A percentile compares a stretch with the other conserved stretches of the same genome.
Conservation (phyloP, 2,113 vertebrate genomes). For the Syngnathus scovelli region DNA sequence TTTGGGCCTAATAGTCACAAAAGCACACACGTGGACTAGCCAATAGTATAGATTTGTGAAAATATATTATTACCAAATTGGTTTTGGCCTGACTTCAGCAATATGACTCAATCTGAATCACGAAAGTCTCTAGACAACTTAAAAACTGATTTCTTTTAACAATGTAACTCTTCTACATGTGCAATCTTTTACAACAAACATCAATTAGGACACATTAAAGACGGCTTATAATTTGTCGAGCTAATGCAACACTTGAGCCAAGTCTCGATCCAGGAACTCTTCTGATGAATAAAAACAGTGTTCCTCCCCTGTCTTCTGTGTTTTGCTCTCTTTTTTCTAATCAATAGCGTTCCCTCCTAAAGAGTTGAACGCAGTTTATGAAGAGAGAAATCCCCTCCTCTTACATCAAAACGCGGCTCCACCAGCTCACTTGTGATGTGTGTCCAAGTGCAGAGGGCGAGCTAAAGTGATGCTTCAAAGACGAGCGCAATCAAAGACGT, state of each 20-base stretch:
- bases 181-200: slow-evolving; percentile 23
- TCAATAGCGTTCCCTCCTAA: slow-evolving; percentile 73
- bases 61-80: too few species aligned
- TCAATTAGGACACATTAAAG: slow-evolving; percentile 34
- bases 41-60: too few species aligned
- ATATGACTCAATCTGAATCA: neutral
- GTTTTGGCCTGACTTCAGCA: too few species aligned
- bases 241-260: slow-evolving; percentile 35
- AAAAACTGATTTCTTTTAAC: slow-evolving; percentile 1
- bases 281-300: slow-evolving; percentile 26
- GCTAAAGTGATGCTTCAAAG: slow-evolving; percentile 99
- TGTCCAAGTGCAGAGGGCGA: slow-evolving; percentile 98
- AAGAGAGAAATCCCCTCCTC: slow-evolving; percentile 93
- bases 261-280: slow-evolving; percentile 26
- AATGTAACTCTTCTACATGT: slow-evolving; percentile 22
- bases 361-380: slow-evolving; percentile 83
- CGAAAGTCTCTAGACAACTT: neutral
- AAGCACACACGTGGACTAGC: too few species aligned
- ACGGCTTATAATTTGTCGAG: slow-evolving; percentile 39
- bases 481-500: slow-evolving; percentile 95
- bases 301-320: neutral
- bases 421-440: slow-evolving; percentile 92
- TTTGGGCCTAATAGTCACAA: too few species aligned
- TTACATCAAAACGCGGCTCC: slow-evolving; percentile 90
- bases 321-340: slow-evolving; percentile 56